phyloP scores from a whole-genome alignment of 2,797 vertebrate genomes.

The Ctenopoma kingsleyae region DNA sequence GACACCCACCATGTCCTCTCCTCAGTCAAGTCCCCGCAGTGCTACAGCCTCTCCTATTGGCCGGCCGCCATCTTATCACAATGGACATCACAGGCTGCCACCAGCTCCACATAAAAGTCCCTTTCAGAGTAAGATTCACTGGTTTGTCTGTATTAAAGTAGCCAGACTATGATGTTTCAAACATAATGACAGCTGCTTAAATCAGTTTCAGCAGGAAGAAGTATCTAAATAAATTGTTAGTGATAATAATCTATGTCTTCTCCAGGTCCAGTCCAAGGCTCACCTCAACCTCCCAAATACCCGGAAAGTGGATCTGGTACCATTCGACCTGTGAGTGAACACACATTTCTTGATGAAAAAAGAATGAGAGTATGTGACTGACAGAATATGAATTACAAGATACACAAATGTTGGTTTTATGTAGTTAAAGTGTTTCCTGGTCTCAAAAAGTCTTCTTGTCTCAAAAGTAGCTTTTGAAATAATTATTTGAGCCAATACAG shows the following conservation, averaged over 20 bases:
- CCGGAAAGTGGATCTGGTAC: constrained; percentile 88
- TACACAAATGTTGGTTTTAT: too few relatives aligned
- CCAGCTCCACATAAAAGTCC: constrained; percentile 73
- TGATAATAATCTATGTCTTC: not conserved
- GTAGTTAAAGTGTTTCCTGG: not conserved
- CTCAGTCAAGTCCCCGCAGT: constrained; percentile 79
- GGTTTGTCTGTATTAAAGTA: not conserved
- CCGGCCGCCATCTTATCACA: constrained; percentile 87
- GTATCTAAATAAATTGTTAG: not conserved
- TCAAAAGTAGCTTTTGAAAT: too few relatives aligned
- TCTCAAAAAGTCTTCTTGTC: too few relatives aligned
- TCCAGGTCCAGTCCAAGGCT: constrained; percentile 82
- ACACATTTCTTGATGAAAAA: not conserved
- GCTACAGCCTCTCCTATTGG: constrained; percentile 87
- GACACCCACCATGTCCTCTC: constrained; percentile 80
- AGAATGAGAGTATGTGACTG: too few relatives aligned
- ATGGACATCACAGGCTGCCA: constrained; percentile 85
- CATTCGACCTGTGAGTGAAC: constrained; percentile 91
- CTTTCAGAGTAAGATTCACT: constrained; percentile 71
- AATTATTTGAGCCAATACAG: too few relatives aligned
- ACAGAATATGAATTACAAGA: too few relatives aligned
- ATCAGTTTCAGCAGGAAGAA: not conserved
- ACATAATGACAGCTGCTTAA: not conserved
- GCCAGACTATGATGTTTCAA: not conserved
- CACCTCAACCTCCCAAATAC: constrained; percentile 88